A percentile compares a stretch with the other conserved stretches of the same genome.
Evolutionary conservation across 2,888 invertebrate species (phyloP).

Genomic region (Nephrotoma flavescens): DNA sequence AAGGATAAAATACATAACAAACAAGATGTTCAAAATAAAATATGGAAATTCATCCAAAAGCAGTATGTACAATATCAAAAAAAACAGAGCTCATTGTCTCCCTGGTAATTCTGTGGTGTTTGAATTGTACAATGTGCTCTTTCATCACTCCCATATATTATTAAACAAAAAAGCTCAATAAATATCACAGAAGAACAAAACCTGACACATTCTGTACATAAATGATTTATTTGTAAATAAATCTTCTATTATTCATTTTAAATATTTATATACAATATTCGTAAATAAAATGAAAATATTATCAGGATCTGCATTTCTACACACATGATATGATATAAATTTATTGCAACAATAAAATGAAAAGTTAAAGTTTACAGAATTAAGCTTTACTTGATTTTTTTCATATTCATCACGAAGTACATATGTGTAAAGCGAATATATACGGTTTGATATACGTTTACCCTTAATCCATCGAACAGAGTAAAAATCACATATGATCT

Average conservation of each 20-base stretch:
- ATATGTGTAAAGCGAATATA: background rate
- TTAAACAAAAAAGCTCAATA: too few species aligned
- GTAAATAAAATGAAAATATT: background rate
- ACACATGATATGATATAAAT: background rate
- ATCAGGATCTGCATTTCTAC: background rate
- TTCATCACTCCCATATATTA: too few species aligned
- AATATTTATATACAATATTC: background rate
- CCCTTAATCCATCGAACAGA: background rate
- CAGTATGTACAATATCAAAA: background rate
- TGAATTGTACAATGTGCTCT: background rate
- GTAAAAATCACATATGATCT: background rate
- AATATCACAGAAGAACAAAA: background rate
- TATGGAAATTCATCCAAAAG: background rate
- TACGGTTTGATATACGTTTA: background rate
- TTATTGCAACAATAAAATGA: background rate
- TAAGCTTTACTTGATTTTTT: constrained; percentile 6
- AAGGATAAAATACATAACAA: background rate
- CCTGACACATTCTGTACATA: background rate
- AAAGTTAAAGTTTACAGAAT: constrained; percentile 1
- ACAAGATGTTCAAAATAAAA: background rate
- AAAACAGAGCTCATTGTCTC: background rate
- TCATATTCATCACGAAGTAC: background rate
- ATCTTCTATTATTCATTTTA: background rate
- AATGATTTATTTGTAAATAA: background rate
- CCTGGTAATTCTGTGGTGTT: background rate